Conservation (phyloP, 2,888 invertebrate species). For the Amiota minor region DNA sequence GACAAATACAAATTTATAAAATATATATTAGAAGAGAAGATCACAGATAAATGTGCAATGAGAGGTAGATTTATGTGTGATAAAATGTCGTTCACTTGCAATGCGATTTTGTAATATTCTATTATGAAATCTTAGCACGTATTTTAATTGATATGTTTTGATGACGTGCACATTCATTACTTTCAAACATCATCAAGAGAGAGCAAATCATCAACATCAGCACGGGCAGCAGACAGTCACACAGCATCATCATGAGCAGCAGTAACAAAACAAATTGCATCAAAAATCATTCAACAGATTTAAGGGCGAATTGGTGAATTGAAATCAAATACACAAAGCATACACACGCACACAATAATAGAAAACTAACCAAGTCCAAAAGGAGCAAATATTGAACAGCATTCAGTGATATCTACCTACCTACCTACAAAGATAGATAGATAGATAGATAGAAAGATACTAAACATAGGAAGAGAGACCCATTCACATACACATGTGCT, state of each 20-base stretch:
- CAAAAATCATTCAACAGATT: conserved; percentile 42
- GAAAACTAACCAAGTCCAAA: conserved; percentile 24
- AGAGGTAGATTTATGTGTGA: no score
- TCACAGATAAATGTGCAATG: no score
- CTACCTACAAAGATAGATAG: no score
- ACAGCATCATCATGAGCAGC: conserved; percentile 32
- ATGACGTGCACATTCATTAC: conserved; percentile 26
- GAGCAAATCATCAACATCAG: conserved; percentile 29
- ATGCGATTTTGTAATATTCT: neutral
- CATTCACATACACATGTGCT: conserved; percentile 13
- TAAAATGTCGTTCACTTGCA: neutral
- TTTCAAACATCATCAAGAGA: neutral
- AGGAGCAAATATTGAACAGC: no score
- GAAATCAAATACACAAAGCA: neutral
- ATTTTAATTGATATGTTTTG: conserved; percentile 69
- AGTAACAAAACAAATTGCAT: conserved; percentile 34
- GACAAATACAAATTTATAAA: no score
- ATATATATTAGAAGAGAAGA: no score
- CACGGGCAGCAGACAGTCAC: conserved; percentile 40
- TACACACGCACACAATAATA: conserved; percentile 28
- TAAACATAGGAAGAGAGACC: conserved; percentile 31
- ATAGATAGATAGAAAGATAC: conserved; percentile 44
- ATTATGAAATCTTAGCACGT: conserved; percentile 59
- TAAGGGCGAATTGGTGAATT: neutral
- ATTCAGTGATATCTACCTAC: no score